phyloP scores from a whole-genome alignment of 2,888 invertebrate species.

The Acanthococcus lagerstroemiae region DNA sequence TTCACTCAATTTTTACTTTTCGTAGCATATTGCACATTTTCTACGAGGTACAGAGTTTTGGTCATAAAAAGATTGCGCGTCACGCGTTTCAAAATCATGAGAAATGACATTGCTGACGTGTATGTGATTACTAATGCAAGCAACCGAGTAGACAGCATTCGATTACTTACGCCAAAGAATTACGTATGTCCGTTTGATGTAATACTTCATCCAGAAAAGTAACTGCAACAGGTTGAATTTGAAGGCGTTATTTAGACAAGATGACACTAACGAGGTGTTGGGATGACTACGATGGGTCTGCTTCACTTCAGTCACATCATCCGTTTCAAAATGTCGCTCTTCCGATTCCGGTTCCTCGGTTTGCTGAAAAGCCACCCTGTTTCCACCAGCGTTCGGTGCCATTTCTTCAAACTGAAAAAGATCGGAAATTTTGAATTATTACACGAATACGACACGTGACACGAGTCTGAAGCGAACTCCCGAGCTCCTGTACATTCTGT shows the following conservation, averaged over 20 bases:
- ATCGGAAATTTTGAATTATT: background rate
- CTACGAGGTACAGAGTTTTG: too few relatives aligned
- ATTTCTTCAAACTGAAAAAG: background rate
- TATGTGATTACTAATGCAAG: too few relatives aligned
- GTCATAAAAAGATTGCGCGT: too few relatives aligned
- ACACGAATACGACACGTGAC: background rate
- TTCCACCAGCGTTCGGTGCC: conserved; percentile 12
- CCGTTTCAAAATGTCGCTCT: conserved; percentile 16
- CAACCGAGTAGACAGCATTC: too few relatives aligned
- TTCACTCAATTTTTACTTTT: too few relatives aligned
- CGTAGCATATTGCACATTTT: too few relatives aligned
- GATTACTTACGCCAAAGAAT: conserved; percentile 33
- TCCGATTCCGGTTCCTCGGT: conserved; percentile 7
- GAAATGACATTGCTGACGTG: too few relatives aligned
- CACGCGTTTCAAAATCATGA: too few relatives aligned
- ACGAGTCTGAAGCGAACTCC: too few relatives aligned
- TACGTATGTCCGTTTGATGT: conserved; percentile 29
- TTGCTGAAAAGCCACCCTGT: conserved; percentile 5
- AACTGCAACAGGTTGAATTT: conserved; percentile 28
- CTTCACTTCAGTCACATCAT: conserved; percentile 23
- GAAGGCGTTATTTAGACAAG: conserved; percentile 27
- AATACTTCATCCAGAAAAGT: conserved; percentile 30
- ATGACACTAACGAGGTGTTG: conserved; percentile 3
- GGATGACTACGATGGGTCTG: background rate
- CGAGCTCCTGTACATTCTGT: too few relatives aligned